A percentile compares a stretch with the other conserved stretches of the same genome.
These are phyloP conservation scores for Atethmia centrago DNA, from an alignment of 2,888 invertebrate species.

Conservation along the genomic window DNA sequence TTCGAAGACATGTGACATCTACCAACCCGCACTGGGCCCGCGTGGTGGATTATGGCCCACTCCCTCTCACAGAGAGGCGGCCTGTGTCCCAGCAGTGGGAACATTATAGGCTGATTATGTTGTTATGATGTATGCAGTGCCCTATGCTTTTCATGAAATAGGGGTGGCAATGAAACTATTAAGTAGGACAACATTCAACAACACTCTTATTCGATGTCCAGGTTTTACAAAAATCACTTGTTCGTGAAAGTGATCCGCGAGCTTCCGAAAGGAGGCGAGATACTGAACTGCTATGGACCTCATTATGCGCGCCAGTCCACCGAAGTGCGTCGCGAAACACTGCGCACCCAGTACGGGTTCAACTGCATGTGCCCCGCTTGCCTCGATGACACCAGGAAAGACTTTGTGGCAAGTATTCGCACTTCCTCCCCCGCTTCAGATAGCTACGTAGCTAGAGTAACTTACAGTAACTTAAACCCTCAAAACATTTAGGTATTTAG, in stretches of 20 bases:
- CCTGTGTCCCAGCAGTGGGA: no score
- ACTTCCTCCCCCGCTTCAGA: background rate
- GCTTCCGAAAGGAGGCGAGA: conserved; percentile 92
- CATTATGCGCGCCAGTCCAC: conserved; percentile 92
- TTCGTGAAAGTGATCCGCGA: conserved; percentile 92
- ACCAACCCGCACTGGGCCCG: no score
- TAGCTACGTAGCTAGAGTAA: conserved; percentile 15
- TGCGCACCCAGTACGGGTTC: conserved; percentile 94
- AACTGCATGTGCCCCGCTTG: conserved; percentile 94
- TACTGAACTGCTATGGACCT: conserved; percentile 96
- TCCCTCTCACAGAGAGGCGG: no score
- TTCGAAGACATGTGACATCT: no score
- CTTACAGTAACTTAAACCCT: background rate
- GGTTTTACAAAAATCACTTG: conserved; percentile 93
- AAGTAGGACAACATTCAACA: background rate
- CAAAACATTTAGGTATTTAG: conserved; percentile 16
- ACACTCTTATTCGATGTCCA: conserved; percentile 70
- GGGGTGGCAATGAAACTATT: background rate
- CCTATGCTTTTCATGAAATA: background rate
- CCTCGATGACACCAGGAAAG: conserved; percentile 75
- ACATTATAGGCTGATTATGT: no score
- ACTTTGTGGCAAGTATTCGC: conserved; percentile 79
- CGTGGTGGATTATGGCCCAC: no score
- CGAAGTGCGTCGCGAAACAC: conserved; percentile 90
- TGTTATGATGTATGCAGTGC: no score